phyloP scores from a whole-genome alignment of 1,140 invertebrate genomes.

The Agraylea sexmaculata region DNA sequence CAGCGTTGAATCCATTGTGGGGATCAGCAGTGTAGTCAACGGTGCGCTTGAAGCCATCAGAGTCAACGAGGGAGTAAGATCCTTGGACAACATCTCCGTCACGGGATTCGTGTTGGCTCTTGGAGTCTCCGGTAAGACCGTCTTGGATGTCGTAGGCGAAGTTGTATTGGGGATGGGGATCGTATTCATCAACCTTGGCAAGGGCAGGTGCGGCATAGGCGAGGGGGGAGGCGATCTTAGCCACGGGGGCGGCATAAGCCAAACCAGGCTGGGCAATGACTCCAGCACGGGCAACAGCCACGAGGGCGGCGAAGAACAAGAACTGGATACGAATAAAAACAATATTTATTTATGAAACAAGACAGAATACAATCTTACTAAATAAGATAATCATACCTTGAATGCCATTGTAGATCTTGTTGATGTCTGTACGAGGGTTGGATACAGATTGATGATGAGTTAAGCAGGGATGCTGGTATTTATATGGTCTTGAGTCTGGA shows the following conservation, averaged over 20 bases:
- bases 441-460: conserved; percentile 10
- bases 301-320: conserved; percentile 30
- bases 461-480: conserved; percentile 9
- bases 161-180: conserved; percentile 43
- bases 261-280: conserved; percentile 23
- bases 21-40: conserved; percentile 48
- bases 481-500: conserved; percentile 13
- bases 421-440: conserved; percentile 10
- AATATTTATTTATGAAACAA: conserved; percentile 5
- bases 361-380: not conserved
- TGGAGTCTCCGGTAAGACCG: conserved; percentile 45
- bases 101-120: conserved; percentile 44
- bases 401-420: conserved; percentile 20
- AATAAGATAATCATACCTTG: conserved; percentile 19
- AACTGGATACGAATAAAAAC: conserved; percentile 32
- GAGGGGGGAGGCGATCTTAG: conserved; percentile 18
- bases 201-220: conserved; percentile 20
- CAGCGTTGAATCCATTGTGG: conserved; percentile 38
- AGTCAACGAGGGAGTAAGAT: conserved; percentile 40
- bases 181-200: conserved; percentile 35
- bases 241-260: conserved; percentile 17
- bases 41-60: conserved; percentile 43
- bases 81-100: conserved; percentile 45
- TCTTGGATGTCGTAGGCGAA: conserved; percentile 47
- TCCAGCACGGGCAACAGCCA: conserved; percentile 36